A percentile compares a stretch with the other conserved stretches of the same genome.
Evolutionary conservation across 2,888 invertebrate species (phyloP).

Genomic region (Microctonus hyperodae): DNA sequence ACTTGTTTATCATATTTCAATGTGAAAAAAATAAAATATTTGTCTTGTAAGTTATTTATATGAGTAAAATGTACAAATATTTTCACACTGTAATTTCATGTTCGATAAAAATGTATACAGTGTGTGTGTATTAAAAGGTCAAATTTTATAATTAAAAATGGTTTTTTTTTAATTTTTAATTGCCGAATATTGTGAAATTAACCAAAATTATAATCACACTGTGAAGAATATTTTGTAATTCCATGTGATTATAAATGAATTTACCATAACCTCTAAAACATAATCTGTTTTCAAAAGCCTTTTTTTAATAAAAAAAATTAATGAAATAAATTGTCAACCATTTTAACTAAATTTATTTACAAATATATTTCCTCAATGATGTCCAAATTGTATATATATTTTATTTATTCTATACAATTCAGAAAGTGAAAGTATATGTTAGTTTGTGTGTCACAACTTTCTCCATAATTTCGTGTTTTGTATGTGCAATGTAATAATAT

Average conservation of each 20-base stretch:
- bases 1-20: not conserved
- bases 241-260: no score
- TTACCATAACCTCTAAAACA: no score
- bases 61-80: conserved; percentile 7
- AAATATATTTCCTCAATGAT: not conserved
- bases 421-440: conserved; percentile 55
- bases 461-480: conserved; percentile 42
- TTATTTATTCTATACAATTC: conserved; percentile 4
- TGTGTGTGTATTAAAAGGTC: conserved; percentile 17
- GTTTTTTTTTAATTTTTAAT: no score
- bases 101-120: conserved; percentile 8
- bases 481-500: not conserved
- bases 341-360: not conserved
- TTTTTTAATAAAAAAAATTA: not conserved
- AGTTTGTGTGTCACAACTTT: conserved; percentile 50
- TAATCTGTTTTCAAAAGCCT: conserved; percentile 9
- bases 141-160: no score
- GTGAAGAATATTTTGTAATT: no score
- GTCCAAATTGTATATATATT: not conserved
- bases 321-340: not conserved
- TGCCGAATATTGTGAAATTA: no score
- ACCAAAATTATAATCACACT: no score
- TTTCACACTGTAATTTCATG: not conserved
- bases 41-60: not conserved
- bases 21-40: not conserved